phyloP scores from a whole-genome alignment of 2,113 vertebrate species.

The Myiagra hebetior region DNA sequence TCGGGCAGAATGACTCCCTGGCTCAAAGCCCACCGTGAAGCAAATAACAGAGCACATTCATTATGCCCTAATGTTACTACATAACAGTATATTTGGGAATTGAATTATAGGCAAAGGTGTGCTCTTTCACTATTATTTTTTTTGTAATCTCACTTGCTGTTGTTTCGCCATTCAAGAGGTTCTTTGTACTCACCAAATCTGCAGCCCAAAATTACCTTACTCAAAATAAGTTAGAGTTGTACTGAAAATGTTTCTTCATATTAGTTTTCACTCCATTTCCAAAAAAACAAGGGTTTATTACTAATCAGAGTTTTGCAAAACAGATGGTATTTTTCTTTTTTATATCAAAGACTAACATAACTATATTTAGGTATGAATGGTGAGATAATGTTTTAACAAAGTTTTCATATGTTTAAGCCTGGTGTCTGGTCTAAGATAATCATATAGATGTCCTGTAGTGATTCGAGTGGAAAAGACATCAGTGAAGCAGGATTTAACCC shows the following conservation, averaged over 20 bases:
- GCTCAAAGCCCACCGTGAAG: constrained; percentile 12
- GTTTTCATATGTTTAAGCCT: neutral
- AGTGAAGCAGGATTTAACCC: neutral
- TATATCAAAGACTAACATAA: neutral
- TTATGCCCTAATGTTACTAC: constrained; percentile 2
- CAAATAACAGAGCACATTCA: constrained; percentile 38
- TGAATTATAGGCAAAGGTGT: constrained; percentile 13
- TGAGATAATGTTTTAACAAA: neutral
- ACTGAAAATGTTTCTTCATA: neutral
- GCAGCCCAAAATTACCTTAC: neutral
- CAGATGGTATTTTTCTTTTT: constrained; percentile 8
- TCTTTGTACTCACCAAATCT: neutral
- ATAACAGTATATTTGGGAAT: neutral
- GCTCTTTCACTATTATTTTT: neutral
- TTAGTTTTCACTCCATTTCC: neutral
- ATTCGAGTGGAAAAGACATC: neutral
- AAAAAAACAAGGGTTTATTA: neutral
- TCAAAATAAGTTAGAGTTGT: neutral
- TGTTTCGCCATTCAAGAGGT: neutral
- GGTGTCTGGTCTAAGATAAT: neutral
- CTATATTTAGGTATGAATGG: neutral
- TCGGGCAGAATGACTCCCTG: constrained; percentile 52
- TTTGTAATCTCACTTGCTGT: neutral
- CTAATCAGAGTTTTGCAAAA: neutral
- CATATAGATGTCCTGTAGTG: neutral